Base-by-base conservation (phyloP, 1,140 invertebrate species). In the Semibalanus balanoides region DNA sequence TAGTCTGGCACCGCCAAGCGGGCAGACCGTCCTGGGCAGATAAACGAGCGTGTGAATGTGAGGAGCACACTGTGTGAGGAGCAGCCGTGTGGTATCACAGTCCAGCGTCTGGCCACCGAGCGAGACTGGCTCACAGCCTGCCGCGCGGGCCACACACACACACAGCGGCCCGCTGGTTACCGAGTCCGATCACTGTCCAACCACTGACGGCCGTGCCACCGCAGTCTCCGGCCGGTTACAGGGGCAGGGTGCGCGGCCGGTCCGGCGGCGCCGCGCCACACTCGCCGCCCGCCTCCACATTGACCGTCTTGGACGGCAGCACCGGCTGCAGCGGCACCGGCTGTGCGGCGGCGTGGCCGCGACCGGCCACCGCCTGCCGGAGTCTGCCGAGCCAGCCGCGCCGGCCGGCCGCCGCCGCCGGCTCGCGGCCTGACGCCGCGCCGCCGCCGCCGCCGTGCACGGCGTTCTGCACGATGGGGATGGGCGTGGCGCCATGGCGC, bases 381-480 rank as follows among this genome's bases (percentile, higher is more conserved):
- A 64, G 51, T 19, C 51, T 7, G 11, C 51, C 51, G 11, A 64
- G 51, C 51, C 51, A 64, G 51, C 51, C 51, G 51, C 51, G 14
- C 5, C 35, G 5, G 35, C 35, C 35, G 35, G 35, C 35, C 51
- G 51, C 51, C 51, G 22, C 7, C 51, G 51, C 51, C 51, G 22
- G 51, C 51, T 14, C 51, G 14, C 7, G 7, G 7, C 14, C 51
- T n/a, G n/a, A n/a, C 51, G 51, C 51, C 73, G 81, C 51, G 11
- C 11, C 11, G 51, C 76, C 78, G 70, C 77, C 77, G 22, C 80
- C 78, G 25, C 82, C 83, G 76, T 86, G 88, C n/a, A 92, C 90
- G 28, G 89, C 89, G 81, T 93, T 93, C 80, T 90, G 91, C 0
- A 92, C 85, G 79, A 90, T 92, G 0, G 91, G 89, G 79, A 92